phyloP scores from a whole-genome alignment of 2,113 vertebrate species.

The Dipodomys ordii region DNA sequence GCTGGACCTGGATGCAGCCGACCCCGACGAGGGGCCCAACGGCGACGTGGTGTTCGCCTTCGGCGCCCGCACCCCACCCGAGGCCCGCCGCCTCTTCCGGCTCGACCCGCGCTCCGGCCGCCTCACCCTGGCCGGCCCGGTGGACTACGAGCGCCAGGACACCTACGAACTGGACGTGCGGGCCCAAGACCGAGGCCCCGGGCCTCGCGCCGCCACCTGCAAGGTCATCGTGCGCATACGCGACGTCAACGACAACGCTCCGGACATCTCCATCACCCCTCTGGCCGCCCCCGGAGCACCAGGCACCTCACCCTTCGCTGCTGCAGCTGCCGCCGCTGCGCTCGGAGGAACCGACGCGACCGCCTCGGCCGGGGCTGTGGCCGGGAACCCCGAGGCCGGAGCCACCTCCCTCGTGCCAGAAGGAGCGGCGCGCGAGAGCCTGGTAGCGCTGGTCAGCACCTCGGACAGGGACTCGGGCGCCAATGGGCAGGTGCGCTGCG shows the following conservation, averaged over 20 bases:
- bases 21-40: slow-evolving; percentile 94
- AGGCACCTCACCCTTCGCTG: slow-evolving; percentile 86
- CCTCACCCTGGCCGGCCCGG: slow-evolving; percentile 89
- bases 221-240: slow-evolving; percentile 94
- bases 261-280: slow-evolving; percentile 94
- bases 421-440: slow-evolving; percentile 92
- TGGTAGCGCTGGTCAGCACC: slow-evolving; percentile 96
- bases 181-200: slow-evolving; percentile 93
- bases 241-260: slow-evolving; percentile 97
- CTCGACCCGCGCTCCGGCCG: slow-evolving; percentile 93
- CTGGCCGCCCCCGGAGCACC: slow-evolving; percentile 87
- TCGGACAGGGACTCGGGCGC: slow-evolving; percentile 94
- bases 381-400: slow-evolving; percentile 80
- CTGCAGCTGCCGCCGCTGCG: slow-evolving; percentile 84
- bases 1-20: slow-evolving; percentile 92
- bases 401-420: slow-evolving; percentile 83
- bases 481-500: slow-evolving; percentile 95
- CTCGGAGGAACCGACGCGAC: slow-evolving; percentile 76
- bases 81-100: slow-evolving; percentile 94
- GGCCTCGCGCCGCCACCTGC: slow-evolving; percentile 92
- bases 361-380: slow-evolving; percentile 64
- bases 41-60: slow-evolving; percentile 95
- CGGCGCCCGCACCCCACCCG: slow-evolving; percentile 91
- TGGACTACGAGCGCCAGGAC: slow-evolving; percentile 94
- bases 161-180: slow-evolving; percentile 95